Evolutionary conservation across 2,797 vertebrate species (phyloP).

Genomic region (Hypotaenidia okinawae): DNA sequence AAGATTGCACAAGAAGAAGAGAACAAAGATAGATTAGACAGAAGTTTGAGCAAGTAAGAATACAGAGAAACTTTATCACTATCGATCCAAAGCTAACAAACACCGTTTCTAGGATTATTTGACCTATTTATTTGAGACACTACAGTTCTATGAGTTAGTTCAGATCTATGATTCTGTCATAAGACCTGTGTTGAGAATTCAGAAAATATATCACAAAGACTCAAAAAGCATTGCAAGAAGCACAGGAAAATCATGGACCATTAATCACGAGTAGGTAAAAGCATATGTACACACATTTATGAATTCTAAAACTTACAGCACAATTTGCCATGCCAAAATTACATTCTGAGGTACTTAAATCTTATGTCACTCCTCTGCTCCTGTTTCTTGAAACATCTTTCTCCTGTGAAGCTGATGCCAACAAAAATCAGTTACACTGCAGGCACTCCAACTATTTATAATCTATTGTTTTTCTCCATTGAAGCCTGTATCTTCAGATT

Average conservation of each 20-base stretch:
- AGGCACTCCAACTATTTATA: neutral
- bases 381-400: neutral
- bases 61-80: slow-evolving; percentile 57
- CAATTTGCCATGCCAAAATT: neutral
- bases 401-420: neutral
- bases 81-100: slow-evolving; percentile 36
- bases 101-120: slow-evolving; percentile 21
- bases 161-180: slow-evolving; percentile 43
- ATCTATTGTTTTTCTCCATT: neutral
- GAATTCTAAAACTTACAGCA: neutral
- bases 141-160: neutral
- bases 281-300: neutral
- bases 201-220: slow-evolving; percentile 14
- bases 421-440: neutral
- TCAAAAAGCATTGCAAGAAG: neutral
- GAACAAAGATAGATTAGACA: slow-evolving; percentile 84
- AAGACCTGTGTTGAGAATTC: neutral
- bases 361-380: neutral
- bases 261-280: neutral
- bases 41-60: slow-evolving; percentile 50
- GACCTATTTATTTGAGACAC: slow-evolving; percentile 20
- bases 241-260: neutral
- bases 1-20: slow-evolving; percentile 85
- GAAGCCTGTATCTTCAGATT: neutral
- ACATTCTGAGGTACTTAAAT: neutral